phyloP scores from a whole-genome alignment of 2,113 vertebrate genomes.

The Cephalopterus ornatus region DNA sequence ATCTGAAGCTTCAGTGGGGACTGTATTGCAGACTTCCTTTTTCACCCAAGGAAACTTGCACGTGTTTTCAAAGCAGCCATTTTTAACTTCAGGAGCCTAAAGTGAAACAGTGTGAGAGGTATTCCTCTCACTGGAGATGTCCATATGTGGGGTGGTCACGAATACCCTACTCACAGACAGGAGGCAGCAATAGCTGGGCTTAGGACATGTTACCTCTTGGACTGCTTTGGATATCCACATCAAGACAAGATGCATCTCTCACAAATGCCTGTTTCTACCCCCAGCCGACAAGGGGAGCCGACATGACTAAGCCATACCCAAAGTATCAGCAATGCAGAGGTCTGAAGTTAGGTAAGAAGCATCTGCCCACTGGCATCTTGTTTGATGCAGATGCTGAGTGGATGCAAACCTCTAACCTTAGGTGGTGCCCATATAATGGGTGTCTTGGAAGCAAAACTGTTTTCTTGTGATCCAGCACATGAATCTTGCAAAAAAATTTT shows the following conservation, averaged over 20 bases:
- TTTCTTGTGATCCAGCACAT: neutral
- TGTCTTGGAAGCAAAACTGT: neutral
- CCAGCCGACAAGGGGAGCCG: neutral
- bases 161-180: accelerated
- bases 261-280: neutral
- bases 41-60: neutral
- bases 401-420: neutral
- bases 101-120: neutral
- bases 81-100: neutral
- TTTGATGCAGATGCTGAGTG: neutral
- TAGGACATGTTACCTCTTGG: neutral
- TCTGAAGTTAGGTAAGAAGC: neutral
- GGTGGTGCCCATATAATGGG: neutral
- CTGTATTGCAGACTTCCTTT: neutral
- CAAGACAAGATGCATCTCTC: neutral
- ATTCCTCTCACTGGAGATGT: neutral
- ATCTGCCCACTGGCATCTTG: neutral
- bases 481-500: neutral
- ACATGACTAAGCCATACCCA: accelerated
- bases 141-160: accelerated
- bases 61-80: neutral
- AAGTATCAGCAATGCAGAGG: neutral
- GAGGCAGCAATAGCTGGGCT: neutral
- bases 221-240: neutral
- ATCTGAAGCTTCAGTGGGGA: neutral